Evolutionary conservation across 2,888 invertebrate genomes (phyloP).

Genomic region (Galeruca laticollis): DNA sequence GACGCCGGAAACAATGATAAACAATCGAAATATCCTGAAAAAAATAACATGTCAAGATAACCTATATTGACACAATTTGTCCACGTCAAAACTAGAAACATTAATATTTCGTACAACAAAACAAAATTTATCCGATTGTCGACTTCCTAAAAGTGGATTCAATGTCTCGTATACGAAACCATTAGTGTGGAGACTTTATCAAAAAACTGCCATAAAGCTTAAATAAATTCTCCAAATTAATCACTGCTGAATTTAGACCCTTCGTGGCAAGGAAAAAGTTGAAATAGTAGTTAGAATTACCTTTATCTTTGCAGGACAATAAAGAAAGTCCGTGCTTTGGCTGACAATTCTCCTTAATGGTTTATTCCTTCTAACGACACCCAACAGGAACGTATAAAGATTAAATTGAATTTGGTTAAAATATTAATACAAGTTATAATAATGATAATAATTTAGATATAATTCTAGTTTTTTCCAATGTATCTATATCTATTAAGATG

Average conservation of each 20-base stretch:
- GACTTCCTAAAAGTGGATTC: conserved; percentile 39
- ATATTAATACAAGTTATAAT: too few species aligned
- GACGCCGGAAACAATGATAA: conserved; percentile 8
- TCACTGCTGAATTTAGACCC: conserved; percentile 37
- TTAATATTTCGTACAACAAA: conserved; percentile 39
- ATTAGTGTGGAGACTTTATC: conserved; percentile 40
- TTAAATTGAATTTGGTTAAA: background rate
- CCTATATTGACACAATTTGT: conserved; percentile 24
- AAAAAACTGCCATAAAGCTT: conserved; percentile 46
- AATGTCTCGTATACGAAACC: conserved; percentile 44
- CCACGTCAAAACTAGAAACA: conserved; percentile 33
- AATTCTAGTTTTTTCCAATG: too few species aligned
- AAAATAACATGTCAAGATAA: conserved; percentile 31
- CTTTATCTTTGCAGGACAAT: conserved; percentile 56
- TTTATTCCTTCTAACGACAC: conserved; percentile 44
- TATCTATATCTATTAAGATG: too few species aligned
- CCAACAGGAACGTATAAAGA: conserved; percentile 13
- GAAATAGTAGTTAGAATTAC: conserved; percentile 45
- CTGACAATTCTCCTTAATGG: conserved; percentile 56
- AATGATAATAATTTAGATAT: too few species aligned
- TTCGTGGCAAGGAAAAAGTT: conserved; percentile 39
- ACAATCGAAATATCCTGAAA: conserved; percentile 16
- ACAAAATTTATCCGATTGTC: conserved; percentile 40
- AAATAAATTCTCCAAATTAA: conserved; percentile 49
- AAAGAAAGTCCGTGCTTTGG: conserved; percentile 55